phyloP scores from a whole-genome alignment of 1,140 invertebrate genomes.

The Myzus persicae region DNA sequence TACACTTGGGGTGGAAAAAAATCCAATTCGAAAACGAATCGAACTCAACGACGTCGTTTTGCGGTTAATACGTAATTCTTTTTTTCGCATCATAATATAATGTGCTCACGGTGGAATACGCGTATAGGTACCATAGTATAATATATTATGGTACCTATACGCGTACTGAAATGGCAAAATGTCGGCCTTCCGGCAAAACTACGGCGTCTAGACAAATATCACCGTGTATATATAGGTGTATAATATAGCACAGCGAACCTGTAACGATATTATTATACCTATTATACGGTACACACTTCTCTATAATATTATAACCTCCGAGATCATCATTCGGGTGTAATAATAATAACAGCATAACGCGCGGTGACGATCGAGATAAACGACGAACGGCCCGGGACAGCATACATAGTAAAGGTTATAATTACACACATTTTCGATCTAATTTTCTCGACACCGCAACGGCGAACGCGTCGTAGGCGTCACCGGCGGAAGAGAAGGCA shows the following conservation, averaged over 20 bases:
- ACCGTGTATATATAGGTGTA: background rate
- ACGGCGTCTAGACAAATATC: background rate
- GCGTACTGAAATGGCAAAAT: no score
- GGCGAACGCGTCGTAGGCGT: background rate
- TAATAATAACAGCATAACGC: slow-evolving; percentile 22
- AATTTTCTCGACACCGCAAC: slow-evolving; percentile 30
- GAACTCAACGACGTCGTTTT: background rate
- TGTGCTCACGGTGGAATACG: no score
- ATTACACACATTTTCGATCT: slow-evolving; percentile 47
- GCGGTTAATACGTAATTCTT: background rate
- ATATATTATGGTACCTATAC: no score
- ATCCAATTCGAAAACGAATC: background rate
- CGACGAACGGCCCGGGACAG: background rate
- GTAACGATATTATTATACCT: background rate
- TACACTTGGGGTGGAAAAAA: background rate
- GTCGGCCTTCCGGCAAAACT: background rate
- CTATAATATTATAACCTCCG: background rate
- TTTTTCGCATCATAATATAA: background rate
- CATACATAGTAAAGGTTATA: background rate
- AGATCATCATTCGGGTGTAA: background rate
- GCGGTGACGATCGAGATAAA: slow-evolving; percentile 21
- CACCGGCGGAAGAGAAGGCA: slow-evolving; percentile 2
- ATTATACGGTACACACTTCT: background rate
- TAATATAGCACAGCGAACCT: background rate
- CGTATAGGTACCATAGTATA: no score